Evolutionary conservation across 2,888 invertebrate genomes (phyloP).

Genomic region (Drosophila quasianomalipes): DNA sequence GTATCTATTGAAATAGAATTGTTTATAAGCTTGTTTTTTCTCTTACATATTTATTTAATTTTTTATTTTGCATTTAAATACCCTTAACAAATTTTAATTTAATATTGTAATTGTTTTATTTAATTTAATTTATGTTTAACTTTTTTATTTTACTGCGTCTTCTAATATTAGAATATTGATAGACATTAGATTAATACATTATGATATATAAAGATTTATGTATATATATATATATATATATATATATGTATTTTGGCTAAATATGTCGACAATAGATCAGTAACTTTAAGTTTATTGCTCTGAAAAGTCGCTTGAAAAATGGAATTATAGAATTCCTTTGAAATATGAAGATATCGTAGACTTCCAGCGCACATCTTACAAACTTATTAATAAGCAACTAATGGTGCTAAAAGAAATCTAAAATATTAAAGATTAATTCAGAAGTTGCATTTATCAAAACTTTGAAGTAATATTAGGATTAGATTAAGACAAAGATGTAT

Average conservation of each 20-base stretch:
- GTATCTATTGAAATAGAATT: background rate
- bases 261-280: background rate
- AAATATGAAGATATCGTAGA: background rate
- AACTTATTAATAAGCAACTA: background rate
- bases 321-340: accelerated
- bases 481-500: background rate
- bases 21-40: background rate
- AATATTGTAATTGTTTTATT: background rate
- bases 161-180: accelerated
- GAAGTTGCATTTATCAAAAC: background rate
- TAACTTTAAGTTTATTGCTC: background rate
- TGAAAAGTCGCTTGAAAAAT: background rate
- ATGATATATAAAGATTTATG: background rate
- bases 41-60: background rate
- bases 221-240: background rate
- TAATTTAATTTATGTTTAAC: accelerated
- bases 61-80: background rate
- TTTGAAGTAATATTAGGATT: background rate
- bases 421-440: background rate
- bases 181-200: background rate
- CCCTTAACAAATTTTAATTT: background rate
- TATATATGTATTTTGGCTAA: background rate
- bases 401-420: background rate
- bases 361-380: background rate
- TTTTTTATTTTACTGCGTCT: accelerated